Evolutionary conservation across 2,113 vertebrate species (phyloP), one percentile per base, ranked within the genome.

Genomic region (Cettia cetti): DNA sequence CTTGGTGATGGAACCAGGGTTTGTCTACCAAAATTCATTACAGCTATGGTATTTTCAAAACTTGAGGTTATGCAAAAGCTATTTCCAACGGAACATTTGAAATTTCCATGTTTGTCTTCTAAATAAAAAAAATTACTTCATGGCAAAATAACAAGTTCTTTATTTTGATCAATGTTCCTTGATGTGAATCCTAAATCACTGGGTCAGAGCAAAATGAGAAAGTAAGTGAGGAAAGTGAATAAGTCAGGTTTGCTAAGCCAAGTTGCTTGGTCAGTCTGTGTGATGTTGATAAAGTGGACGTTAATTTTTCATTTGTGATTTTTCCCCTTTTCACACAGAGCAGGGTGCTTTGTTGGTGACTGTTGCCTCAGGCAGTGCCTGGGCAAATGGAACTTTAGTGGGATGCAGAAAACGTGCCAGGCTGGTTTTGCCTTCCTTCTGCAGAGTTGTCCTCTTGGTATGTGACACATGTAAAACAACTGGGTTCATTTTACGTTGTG

Each of bases 251-350:
- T 80, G 39, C 28, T 28, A 26, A 47, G n/a, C 54, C 52, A 31
- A 0, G 50, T 69, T 61, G 47, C 56, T 28, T 44, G 44, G 37
- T 78, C 33, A 18, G 11, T 40, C 60, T 86, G 57, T 79, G 28
- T 68, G 75, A 53, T 70, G 56, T 30, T 18, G 20, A 61, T 56
- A 14, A 86, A 90, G 65, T 79, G 56, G 26, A 74, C 82, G 60
- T 74, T 92, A 65, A 64, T 90, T 70, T 94, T 91, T 76, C 0
- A 2, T 70, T 72, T 31, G 45, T 77, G 65, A 72, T 92, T 91
- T 65, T 56, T 59, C 78, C 3, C 0, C 31, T 74, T 87, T 47
- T 76, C 0, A 0, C 35, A 5, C 0, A 7, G 79, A 53, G 40
- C n/a, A n/a, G n/a, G n/a, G n/a, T n/a, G n/a, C 76, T 91, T 88